A percentile compares a stretch with the other conserved stretches of the same genome.
These are phyloP conservation scores for Eudemis profundana DNA, from an alignment of 2,888 invertebrate species.

Conservation along the genomic window DNA sequence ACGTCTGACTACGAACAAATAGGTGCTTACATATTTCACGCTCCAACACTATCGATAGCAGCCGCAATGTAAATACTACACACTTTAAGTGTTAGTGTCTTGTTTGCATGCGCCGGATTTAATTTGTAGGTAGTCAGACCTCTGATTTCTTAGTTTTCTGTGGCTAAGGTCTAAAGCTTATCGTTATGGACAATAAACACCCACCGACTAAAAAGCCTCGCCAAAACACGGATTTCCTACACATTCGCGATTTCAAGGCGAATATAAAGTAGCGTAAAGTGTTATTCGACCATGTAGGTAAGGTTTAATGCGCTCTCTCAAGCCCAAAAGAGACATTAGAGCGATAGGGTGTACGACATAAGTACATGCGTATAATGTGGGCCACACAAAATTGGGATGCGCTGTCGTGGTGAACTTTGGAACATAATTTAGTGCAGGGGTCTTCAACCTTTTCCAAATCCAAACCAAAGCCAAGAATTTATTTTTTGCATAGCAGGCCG, in stretches of 20 bases:
- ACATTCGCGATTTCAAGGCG: slow-evolving; percentile 20
- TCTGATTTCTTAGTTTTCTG: not conserved
- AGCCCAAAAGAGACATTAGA: not conserved
- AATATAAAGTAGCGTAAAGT: slow-evolving; percentile 21
- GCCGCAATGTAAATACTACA: too few relatives aligned
- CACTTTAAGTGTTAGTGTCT: too few relatives aligned
- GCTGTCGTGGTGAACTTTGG: too few relatives aligned
- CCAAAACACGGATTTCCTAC: slow-evolving; percentile 6
- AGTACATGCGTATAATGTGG: not conserved
- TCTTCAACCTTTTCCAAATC: too few relatives aligned
- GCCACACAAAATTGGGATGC: not conserved
- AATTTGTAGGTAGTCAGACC: too few relatives aligned
- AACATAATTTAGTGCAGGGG: too few relatives aligned
- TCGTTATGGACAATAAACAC: slow-evolving; percentile 37
- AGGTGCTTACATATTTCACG: not conserved
- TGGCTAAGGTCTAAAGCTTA: slow-evolving; percentile 12
- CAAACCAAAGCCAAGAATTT: too few relatives aligned
- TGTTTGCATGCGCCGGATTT: too few relatives aligned
- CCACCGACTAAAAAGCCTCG: slow-evolving; percentile 31
- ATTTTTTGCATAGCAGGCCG: too few relatives aligned
- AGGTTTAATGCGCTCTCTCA: not conserved
- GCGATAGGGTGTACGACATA: not conserved
- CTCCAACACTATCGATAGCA: not conserved
- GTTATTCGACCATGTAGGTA: not conserved
- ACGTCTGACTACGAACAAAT: not conserved